Conservation (phyloP, 1,140 invertebrate species). For the Sitophilus oryzae region DNA sequence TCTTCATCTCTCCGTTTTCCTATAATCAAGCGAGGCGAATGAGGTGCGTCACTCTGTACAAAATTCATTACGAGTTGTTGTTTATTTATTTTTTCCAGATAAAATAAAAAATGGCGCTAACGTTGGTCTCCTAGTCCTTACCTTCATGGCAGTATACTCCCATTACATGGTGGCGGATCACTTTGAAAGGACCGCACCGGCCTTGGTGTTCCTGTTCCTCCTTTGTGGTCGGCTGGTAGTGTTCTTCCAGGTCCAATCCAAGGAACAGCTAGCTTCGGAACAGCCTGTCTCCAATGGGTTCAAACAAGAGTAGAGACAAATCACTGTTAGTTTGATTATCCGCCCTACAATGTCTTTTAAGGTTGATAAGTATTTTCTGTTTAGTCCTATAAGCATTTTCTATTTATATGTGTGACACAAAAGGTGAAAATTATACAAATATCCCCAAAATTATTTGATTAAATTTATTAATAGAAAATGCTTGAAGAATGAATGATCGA, state of each 20-base stretch:
- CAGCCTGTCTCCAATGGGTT: slow-evolving; percentile 54
- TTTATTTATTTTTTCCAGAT: slow-evolving; percentile 59
- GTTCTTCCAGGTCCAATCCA: slow-evolving; percentile 55
- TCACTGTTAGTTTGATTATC: no score
- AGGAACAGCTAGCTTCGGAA: slow-evolving; percentile 50
- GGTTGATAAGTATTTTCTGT: no score
- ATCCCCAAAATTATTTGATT: no score
- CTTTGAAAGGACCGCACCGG: slow-evolving; percentile 86
- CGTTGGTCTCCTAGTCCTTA: slow-evolving; percentile 71
- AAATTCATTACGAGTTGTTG: neutral
- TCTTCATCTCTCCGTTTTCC: no score
- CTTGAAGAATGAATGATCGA: no score
- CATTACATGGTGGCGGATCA: slow-evolving; percentile 90
- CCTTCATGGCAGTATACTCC: slow-evolving; percentile 85
- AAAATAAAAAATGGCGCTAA: slow-evolving; percentile 86
- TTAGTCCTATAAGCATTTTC: no score
- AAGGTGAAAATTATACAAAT: no score
- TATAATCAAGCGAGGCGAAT: no score
- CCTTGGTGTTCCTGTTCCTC: slow-evolving; percentile 93
- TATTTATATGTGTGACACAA: no score
- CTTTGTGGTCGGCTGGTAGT: slow-evolving; percentile 84
- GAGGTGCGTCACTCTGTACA: no score
- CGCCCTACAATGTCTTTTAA: no score
- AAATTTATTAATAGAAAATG: no score
- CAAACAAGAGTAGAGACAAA: slow-evolving; percentile 53